A percentile compares a stretch with the other conserved stretches of the same genome.
These are phyloP conservation scores for Cynocephalus volans DNA, from an alignment of 2,113 vertebrate species.

Conservation along the genomic window DNA sequence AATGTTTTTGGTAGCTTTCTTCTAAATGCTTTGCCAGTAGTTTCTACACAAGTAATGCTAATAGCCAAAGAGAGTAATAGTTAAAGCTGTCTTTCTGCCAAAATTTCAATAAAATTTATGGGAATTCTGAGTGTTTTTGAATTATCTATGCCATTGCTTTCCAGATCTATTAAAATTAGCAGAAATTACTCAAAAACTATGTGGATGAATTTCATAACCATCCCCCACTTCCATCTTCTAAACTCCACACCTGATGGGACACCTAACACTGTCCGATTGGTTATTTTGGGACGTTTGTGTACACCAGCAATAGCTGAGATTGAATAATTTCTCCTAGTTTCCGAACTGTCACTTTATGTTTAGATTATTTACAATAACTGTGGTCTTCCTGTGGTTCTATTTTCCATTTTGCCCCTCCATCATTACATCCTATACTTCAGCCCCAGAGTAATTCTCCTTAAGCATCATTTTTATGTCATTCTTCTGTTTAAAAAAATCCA, in stretches of 20 bases:
- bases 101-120: constrained; percentile 64
- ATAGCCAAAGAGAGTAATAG: constrained; percentile 7
- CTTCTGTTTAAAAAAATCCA: background rate
- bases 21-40: constrained; percentile 8
- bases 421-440: background rate
- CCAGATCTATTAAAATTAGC: constrained; percentile 51
- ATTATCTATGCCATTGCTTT: constrained; percentile 35
- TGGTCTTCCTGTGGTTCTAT: background rate
- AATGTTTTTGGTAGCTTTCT: constrained; percentile 5
- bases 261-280: background rate
- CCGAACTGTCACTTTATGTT: background rate
- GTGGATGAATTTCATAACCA: constrained; percentile 6
- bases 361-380: background rate
- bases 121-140: background rate
- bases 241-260: background rate
- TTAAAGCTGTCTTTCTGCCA: constrained; percentile 47
- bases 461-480: background rate
- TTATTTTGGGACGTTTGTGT: background rate
- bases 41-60: constrained; percentile 33
- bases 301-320: background rate
- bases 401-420: background rate
- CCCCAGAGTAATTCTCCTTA: background rate
- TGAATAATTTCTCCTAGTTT: background rate
- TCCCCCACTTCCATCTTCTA: rapidly evolving
- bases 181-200: constrained; percentile 6